Percentiles rank a stretch among this genome's conserved stretches.
These are phyloP conservation scores for human DNA, from an alignment of 2,113 vertebrate genomes.

Conservation along the genomic window DNA sequence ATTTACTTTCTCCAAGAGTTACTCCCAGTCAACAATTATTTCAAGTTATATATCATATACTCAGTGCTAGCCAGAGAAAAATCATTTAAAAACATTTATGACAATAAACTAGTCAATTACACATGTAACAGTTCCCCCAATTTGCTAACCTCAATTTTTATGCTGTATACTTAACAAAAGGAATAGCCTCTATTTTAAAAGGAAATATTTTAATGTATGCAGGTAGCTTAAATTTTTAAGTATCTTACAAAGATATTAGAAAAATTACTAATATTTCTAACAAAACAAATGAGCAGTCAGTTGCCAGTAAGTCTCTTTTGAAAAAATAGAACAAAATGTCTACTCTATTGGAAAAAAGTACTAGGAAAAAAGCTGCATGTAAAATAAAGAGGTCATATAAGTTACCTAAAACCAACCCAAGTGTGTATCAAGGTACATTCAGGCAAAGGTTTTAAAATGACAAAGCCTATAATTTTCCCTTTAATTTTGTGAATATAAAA, in stretches of 20 bases:
- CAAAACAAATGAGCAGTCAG: background rate
- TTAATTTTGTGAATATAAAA: slow-evolving; percentile 43
- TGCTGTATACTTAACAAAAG: background rate
- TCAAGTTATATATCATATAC: slow-evolving; percentile 25
- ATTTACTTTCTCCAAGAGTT: slow-evolving; percentile 33
- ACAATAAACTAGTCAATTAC: background rate
- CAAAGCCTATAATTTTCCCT: background rate
- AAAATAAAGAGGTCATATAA: background rate
- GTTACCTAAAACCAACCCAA: background rate
- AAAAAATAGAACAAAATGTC: slow-evolving; percentile 15
- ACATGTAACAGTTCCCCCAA: slow-evolving; percentile 13
- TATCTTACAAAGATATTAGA: background rate
- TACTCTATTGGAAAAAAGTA: background rate
- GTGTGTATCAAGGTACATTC: background rate
- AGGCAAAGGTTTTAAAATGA: slow-evolving; percentile 8
- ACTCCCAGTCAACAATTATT: slow-evolving; percentile 18
- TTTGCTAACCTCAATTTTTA: slow-evolving; percentile 21
- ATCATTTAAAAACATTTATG: slow-evolving; percentile 29
- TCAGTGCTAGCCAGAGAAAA: background rate
- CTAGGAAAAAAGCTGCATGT: background rate
- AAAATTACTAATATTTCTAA: slow-evolving; percentile 35
- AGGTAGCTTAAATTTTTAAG: background rate
- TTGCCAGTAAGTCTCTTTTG: background rate
- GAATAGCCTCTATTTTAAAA: background rate
- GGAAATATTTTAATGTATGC: slow-evolving; percentile 15